Evolutionary conservation across 2,888 invertebrate species (phyloP), one percentile per base, ranked within the genome.

Genomic region (Flabesymbios commensalis): DNA sequence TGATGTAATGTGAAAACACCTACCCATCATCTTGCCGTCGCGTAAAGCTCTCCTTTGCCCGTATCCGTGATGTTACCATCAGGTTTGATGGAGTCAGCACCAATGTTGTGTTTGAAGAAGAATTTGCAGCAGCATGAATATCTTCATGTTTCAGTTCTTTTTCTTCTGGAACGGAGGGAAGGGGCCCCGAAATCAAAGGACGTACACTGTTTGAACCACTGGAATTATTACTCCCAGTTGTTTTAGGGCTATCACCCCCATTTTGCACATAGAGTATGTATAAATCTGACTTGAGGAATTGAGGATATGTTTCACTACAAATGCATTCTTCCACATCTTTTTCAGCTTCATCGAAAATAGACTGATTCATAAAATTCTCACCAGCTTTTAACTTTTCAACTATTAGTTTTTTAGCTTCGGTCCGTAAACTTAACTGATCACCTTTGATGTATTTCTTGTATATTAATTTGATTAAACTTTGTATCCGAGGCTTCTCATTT

Each of bases 221-320:
- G 17, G 64, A 63, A 33, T 59, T 60, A 52, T 67, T 65, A 31
- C 59, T 56, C n/a, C n/a, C n/a, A 86, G 56, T 61, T 1, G 60
- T 62, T 33, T 65, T 79, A 4, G 80, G 78, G 63, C 78, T 79
- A 58, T 80, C 78, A 33, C 77, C 76, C 36, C 74, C 76, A 48
- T 73, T 72, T 55, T 76, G 74, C 54, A 83, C 75, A 74, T 82
- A 80, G 65, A 83, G 77, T 62, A 95, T 89, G 86, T 95, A 96
- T 83, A 92, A 88, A 77, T 95, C 94, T 74, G 94, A 94, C 74
- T 90, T 90, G 70, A 97, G 87, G 85, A 97, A 97, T 83, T 92
- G 90, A 61, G 91, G 92, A 86, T 96, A 96, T 65, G 92, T 91
- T 63, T 92, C 90, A 80, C 90, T 90, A 69, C 90, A 90, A 81